phyloP scores from a whole-genome alignment of 2,888 invertebrate genomes.

The Acronicta aceris region DNA sequence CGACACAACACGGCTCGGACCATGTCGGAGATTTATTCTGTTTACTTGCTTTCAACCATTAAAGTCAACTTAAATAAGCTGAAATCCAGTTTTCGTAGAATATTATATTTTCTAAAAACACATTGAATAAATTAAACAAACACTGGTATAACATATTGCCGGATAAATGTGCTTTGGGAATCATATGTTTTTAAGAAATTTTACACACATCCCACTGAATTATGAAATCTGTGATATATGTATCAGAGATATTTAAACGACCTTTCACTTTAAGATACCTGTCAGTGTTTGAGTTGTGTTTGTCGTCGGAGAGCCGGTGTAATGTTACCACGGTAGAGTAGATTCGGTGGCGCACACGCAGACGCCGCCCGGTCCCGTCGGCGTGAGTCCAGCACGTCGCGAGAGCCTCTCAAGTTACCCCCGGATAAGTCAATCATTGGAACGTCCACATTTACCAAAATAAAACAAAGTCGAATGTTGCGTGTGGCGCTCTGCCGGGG shows the following conservation, averaged over 20 bases:
- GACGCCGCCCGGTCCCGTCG: conserved; percentile 31
- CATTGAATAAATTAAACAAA: conserved; percentile 46
- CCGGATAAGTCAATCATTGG: conserved; percentile 89
- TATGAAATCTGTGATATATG: conserved; percentile 63
- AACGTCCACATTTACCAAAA: conserved; percentile 86
- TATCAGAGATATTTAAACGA: conserved; percentile 58
- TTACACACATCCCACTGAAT: conserved; percentile 49
- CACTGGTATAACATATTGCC: conserved; percentile 43
- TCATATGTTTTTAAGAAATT: conserved; percentile 52
- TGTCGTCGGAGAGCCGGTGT: conserved; percentile 72
- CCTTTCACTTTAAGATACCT: conserved; percentile 75
- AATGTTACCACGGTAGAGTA: conserved; percentile 68
- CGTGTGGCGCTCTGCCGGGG: conserved; percentile 77
- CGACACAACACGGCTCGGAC: conserved; percentile 66
- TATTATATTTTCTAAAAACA: conserved; percentile 41
- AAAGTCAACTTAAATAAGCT: conserved; percentile 34
- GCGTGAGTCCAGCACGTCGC: conserved; percentile 66
- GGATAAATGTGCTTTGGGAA: conserved; percentile 34
- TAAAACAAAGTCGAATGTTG: conserved; percentile 86
- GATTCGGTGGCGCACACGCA: conserved; percentile 51
- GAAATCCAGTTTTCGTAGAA: conserved; percentile 37
- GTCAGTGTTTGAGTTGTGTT: conserved; percentile 73
- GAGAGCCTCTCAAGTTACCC: conserved; percentile 88
- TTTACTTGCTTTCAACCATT: conserved; percentile 61
- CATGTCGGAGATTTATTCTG: conserved; percentile 65